Evolutionary conservation across 2,888 invertebrate genomes (phyloP), one percentile per base, ranked within the genome.

Genomic region (Polia nebulosa): DNA sequence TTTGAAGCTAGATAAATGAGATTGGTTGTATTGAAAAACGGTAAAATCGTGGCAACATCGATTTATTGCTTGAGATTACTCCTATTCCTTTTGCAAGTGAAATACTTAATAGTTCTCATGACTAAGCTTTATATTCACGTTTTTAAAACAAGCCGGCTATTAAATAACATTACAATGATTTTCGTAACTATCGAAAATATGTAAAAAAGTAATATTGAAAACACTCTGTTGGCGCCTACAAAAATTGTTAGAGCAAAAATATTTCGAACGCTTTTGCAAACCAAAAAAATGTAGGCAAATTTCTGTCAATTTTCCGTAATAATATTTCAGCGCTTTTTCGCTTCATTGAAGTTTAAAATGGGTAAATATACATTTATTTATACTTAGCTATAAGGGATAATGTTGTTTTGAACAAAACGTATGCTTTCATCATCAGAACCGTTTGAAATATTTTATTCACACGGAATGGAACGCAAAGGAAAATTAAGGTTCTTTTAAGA

Each of bases 181-280:
- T 2, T 13, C 4, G n/a, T 0, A 27, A 8, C 22, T 3, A 49
- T 34, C 3, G 0, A 22, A 22, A 41, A 29, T 11, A 5, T 9
- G 11, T 9, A 17, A 39, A 22, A 41, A 22, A 0, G 11, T 17
- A 22, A 0, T 4, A 15, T 17, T 8, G 0, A 17, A 34, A 13
- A 73, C 49, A 11, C 9, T 22, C 0, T 15, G 1, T 9, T 32
- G 6, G 15, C 71, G 55, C 80, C 77, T 77, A 36, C 27, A 0
- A 44, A 59, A 62, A 62, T 39, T 58, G 9, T 62, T 55, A 20
- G 7, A 55, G 77, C 77, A 62, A 70, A 51, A 53, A 29, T 22
- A 17, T 39, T 70, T 47, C 2, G 0, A 53, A 51, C 25, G 11
- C 22, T 49, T 49, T 65, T 70, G 58, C 71, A 27, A 11, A 49